Evolutionary conservation across 2,888 invertebrate genomes (phyloP).

Genomic region (Deilephila elpenor): DNA sequence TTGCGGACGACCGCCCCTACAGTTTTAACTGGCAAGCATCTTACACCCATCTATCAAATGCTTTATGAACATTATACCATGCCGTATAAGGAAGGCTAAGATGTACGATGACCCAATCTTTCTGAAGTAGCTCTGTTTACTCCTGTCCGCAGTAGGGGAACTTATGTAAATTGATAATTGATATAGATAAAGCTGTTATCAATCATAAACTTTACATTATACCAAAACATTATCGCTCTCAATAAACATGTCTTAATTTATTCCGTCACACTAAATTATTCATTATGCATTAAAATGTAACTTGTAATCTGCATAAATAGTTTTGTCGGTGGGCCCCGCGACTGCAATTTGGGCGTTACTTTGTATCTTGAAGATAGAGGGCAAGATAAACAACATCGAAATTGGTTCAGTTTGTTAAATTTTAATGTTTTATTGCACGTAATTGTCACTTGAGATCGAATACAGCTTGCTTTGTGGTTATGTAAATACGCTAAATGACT

Average conservation of each 20-base stretch:
- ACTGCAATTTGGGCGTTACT: slow-evolving; percentile 5
- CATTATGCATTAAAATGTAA: slow-evolving; percentile 32
- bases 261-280: slow-evolving; percentile 20
- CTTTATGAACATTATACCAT: too few relatives aligned
- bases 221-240: too few relatives aligned
- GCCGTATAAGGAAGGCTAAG: too few relatives aligned
- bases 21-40: too few relatives aligned
- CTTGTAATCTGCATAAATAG: slow-evolving; percentile 38
- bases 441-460: slow-evolving; percentile 45
- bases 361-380: slow-evolving; percentile 38
- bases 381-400: slow-evolving; percentile 46
- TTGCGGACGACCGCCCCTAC: too few relatives aligned
- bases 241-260: neutral
- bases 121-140: too few relatives aligned
- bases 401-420: slow-evolving; percentile 44
- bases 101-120: too few relatives aligned
- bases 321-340: neutral
- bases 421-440: slow-evolving; percentile 52
- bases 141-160: too few relatives aligned
- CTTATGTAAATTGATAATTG: too few relatives aligned
- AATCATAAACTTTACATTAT: too few relatives aligned
- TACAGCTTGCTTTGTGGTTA: slow-evolving; percentile 28
- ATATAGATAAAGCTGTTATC: too few relatives aligned
- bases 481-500: neutral
- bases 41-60: too few relatives aligned